Percentiles rank a stretch among this genome's conserved stretches.
Conservation (phyloP, 2,888 invertebrate genomes). For the Lochmaea capreae region DNA sequence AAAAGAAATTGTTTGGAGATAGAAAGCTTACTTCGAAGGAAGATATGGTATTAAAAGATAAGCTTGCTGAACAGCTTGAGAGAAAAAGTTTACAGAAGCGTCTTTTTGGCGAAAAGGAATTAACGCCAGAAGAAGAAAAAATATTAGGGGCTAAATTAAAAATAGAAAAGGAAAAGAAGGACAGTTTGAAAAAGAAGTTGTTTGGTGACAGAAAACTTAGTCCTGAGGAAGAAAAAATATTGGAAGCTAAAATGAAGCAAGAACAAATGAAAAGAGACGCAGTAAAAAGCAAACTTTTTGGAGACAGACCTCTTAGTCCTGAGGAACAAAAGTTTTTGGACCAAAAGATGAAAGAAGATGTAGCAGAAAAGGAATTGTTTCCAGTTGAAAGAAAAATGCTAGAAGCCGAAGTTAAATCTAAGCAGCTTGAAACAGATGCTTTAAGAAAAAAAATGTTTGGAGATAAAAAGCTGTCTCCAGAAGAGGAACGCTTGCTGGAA, state of each 20-base stretch:
- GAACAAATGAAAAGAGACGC: constrained; percentile 1
- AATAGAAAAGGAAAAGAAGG: not conserved
- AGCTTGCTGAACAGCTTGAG: not conserved
- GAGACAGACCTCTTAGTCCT: not conserved
- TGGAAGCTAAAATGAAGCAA: constrained; percentile 2
- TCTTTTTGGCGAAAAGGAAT: not conserved
- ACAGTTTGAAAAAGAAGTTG: not conserved
- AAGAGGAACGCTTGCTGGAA: constrained; percentile 8
- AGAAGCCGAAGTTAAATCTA: not conserved
- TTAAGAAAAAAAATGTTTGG: constrained; percentile 2
- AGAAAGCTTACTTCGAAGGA: not conserved
- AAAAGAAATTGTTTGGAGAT: constrained; percentile 1
- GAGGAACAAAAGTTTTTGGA: not conserved
- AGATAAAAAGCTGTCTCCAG: not conserved
- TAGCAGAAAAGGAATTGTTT: not conserved
- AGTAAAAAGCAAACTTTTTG: not conserved
- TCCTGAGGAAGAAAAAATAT: constrained; percentile 8
- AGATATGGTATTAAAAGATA: not conserved
- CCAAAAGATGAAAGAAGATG: not conserved
- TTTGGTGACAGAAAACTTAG: not conserved
- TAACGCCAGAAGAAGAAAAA: not conserved
- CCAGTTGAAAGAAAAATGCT: not conserved
- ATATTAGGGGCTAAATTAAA: constrained; percentile 6
- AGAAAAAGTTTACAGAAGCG: not conserved
- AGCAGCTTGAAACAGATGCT: not conserved